Evolutionary conservation across 2,888 invertebrate species (phyloP), one percentile per base, ranked within the genome.

Genomic region (Tolmerus cingulatus): DNA sequence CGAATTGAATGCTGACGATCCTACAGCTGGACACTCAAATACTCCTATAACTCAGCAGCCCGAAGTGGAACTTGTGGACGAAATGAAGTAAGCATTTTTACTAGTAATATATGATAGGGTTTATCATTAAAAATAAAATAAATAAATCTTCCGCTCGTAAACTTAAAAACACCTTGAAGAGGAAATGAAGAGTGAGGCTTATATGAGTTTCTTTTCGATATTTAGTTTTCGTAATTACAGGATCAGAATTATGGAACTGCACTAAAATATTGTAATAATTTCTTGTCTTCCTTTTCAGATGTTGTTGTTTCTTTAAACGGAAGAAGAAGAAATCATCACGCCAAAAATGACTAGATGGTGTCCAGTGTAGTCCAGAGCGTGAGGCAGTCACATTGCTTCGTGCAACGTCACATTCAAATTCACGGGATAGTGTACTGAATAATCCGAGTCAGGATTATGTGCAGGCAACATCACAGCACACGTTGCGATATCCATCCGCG

Each of bases 271-370:
- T 46, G 16, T 46, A 14, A 46, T 46, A 4, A 3, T 16, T 23
- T 57, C 0, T 74, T 46, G 30, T n/a, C 14, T 46, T 27, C 43
- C 16, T 91, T 92, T 92, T 89, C 91, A 98, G 98, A 95, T 98
- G 98, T 95, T 99, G 99, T 94, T 99, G 98, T 94, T 99, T 98
- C 96, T 98, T 98, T 95, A 98, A 98, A 94, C 96, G 98, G 93
- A 98, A 98, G 97, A 98, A 98, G 97, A 98, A 98, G 96, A 98
- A 98, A 96, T 96, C 96, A 93, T 95, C 96, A 90, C 95, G 97
- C 92, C 96, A 96, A 94, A 97, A 97, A 95, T 97, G 97, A 97
- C 97, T 96, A 95, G 96, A 94, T 92, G 94, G 94, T 93, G 94
- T 94, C 91, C 94, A 94, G 93, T 94, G 94, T 93, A 94, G 94